phyloP scores from a whole-genome alignment of 2,797 vertebrate species.

The Xiphophorus birchmanni region DNA sequence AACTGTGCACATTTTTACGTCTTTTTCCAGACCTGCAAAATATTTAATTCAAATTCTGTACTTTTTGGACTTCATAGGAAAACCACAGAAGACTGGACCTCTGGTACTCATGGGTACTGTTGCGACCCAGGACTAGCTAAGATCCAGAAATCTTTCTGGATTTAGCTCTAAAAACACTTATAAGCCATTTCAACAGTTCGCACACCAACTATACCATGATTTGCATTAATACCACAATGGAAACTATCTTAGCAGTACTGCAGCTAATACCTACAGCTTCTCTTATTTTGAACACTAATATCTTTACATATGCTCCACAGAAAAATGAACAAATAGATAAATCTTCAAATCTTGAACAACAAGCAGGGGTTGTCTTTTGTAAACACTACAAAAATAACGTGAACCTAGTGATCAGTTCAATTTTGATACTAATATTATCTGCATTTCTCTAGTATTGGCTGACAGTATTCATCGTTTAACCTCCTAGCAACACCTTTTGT shows the following conservation, averaged over 20 bases:
- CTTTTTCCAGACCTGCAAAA: neutral
- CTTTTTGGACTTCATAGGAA: neutral
- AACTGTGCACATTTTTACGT: neutral
- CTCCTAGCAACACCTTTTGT: conserved; percentile 7
- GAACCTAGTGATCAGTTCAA: neutral
- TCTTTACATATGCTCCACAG: neutral
- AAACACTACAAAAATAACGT: neutral
- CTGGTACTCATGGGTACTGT: neutral
- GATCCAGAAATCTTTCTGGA: neutral
- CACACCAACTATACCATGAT: neutral
- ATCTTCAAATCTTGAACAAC: neutral
- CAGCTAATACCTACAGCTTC: neutral
- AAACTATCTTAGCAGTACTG: neutral
- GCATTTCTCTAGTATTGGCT: neutral
- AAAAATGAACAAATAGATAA: neutral
- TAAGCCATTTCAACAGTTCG: neutral
- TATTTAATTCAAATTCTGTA: neutral
- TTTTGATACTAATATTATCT: neutral
- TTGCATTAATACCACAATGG: neutral
- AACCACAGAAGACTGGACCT: neutral
- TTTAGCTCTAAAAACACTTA: neutral
- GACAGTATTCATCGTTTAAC: neutral
- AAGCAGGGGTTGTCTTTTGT: neutral
- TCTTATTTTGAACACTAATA: neutral
- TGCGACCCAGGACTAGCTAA: neutral